Evolutionary conservation across 1,140 invertebrate genomes (phyloP), one percentile per base, ranked within the genome.

Genomic region (Anastrepha ludens): DNA sequence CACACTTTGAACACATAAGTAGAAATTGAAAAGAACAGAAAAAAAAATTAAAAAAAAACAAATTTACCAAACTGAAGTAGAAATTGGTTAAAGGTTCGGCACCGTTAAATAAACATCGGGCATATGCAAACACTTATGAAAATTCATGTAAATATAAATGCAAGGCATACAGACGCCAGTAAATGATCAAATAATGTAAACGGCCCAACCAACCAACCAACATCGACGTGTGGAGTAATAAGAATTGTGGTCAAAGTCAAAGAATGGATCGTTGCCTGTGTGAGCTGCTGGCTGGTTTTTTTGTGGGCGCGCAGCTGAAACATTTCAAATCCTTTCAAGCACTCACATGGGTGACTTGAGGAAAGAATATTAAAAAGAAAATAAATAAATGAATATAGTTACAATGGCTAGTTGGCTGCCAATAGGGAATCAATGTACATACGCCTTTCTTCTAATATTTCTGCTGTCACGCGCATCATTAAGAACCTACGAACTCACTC

Each of bases 91-190:
- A 17, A 78, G 2, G 13, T 50, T 47, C 74, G 50, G 41, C 47
- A 81, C 74, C 74, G 74, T 81, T 81, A 81, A 81, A 20, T 55
- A 50, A 81, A 81, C 74, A 81, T 81, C 55, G 50, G 74, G 74
- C 74, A 50, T 81, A 81, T 81, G 74, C 74, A 81, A 81, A 81
- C 74, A 81, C 74, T 81, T 81, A 81, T 81, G 47, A 58, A 81
- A 81, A 55, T 62, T 5, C 15, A 62, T 55, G 47, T 81, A 81
- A 81, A 81, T 81, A 81, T 55, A 8, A 81, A 58, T 81, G 44
- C 74, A 81, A 58, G 44, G 74, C 74, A 39, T 74, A 29, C 47
- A 55, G 74, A 81, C 74, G 74, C 74, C 74, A 81, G 17, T 20
- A 3, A 9, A 20, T 44, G 41, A 29, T 20, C 47, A 13, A 78